Evolutionary conservation across 1,140 invertebrate genomes (phyloP).

Genomic region (Andricus grossulariae): DNA sequence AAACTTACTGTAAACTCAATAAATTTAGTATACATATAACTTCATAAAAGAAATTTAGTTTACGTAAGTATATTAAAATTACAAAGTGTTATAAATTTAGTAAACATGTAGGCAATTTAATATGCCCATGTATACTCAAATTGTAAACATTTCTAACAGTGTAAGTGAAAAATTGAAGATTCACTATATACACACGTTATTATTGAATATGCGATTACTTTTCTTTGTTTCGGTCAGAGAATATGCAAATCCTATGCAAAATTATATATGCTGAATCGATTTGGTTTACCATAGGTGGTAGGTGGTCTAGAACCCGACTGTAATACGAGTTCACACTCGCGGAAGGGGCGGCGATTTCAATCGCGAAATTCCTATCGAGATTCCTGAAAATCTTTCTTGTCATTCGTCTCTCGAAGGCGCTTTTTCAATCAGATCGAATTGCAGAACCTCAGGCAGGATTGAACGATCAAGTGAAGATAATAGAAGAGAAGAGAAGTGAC

Average conservation of each 20-base stretch:
- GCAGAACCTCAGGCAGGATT: background rate
- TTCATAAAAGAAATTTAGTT: too few relatives aligned
- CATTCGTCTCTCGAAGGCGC: constrained; percentile 9
- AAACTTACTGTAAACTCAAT: too few relatives aligned
- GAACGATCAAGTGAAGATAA: background rate
- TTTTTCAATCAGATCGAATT: constrained; percentile 15
- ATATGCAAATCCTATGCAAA: constrained; percentile 3
- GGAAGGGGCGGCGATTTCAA: constrained; percentile 45
- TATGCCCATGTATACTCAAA: too few relatives aligned
- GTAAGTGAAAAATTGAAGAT: too few relatives aligned
- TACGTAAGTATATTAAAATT: too few relatives aligned
- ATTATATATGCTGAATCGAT: background rate
- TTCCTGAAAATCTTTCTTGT: constrained; percentile 34
- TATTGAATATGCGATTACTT: constrained; percentile 5
- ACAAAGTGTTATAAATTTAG: too few relatives aligned
- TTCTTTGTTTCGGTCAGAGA: background rate
- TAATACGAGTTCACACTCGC: background rate
- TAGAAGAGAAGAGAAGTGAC: background rate
- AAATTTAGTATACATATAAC: too few relatives aligned
- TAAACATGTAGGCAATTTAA: too few relatives aligned
- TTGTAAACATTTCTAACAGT: too few relatives aligned
- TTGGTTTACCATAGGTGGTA: constrained; percentile 30
- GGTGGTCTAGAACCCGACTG: constrained; percentile 34
- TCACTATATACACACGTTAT: background rate
- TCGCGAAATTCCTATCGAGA: constrained; percentile 46